Evolutionary conservation across 2,888 invertebrate genomes (phyloP), one percentile per base, ranked within the genome.

Genomic region (Drosophila yooni): DNA sequence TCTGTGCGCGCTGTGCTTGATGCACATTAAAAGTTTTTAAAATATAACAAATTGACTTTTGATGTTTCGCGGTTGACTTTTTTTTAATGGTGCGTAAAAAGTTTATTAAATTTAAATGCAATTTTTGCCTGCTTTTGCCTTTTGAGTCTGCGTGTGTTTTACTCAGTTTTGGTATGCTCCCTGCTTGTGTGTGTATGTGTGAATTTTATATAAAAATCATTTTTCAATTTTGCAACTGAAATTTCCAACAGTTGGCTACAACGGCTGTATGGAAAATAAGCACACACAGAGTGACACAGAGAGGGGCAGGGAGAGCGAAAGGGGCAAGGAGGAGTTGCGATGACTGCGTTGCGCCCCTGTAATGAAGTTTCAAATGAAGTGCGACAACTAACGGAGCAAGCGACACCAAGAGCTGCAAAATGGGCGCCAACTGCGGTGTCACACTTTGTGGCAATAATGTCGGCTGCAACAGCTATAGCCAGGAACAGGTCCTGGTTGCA

Each of bases 281-380:
- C 46, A 69, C 62, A 58, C 58, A 58, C 57, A 51, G 18, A 50
- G 43, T 36, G 59, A 33, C 21, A 51, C 46, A 40, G 18, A 11
- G 21, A 54, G 46, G 13, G 7, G 13, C 11, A 6, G 46, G 10
- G 48, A 10, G 2, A 29, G 40, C 33, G 21, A 46, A 27, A 18
- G 18, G 10, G 29, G 38, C 46, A 46, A 25, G 21, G 13, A 48
- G 27, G 43, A 68, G 70, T 52, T n/a, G 54, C n/a, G 52, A 54
- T 54, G 63, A 33, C 62, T 63, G 68, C 61, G 56, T 33, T 76
- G 70, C 73, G 56, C 69, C 69, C 72, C 50, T 84, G 82, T 84
- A 89, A 89, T 85, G 89, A 89, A 85, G 89, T 85, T 85, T 89
- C 70, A 89, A 85, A 84, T 89, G 88, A 89, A 89, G 89, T 89